Conservation (phyloP, 2,888 invertebrate species). For the Spatulosminthurus flaviceps region DNA sequence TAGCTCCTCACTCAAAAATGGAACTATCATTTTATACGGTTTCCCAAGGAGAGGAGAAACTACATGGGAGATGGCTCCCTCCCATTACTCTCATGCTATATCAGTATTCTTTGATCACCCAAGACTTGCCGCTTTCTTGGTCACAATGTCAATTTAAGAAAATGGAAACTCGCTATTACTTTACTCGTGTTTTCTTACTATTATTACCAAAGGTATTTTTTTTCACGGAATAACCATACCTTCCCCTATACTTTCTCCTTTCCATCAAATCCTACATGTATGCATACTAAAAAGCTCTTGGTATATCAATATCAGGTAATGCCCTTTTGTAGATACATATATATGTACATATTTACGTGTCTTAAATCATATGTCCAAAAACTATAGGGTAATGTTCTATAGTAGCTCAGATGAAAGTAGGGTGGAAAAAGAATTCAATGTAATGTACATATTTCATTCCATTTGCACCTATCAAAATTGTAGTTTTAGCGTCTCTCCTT, state of each 20-base stretch:
- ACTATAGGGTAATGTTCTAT: too few species aligned
- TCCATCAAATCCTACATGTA: not conserved
- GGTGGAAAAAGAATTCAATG: too few species aligned
- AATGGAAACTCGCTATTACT: slow-evolving; percentile 48
- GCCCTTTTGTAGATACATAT: too few species aligned
- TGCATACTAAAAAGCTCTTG: not conserved
- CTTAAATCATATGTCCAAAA: too few species aligned
- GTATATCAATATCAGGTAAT: too few species aligned
- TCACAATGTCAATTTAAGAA: slow-evolving; percentile 36
- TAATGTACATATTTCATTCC: too few species aligned
- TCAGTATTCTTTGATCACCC: slow-evolving; percentile 30
- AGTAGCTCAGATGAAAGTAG: too few species aligned
- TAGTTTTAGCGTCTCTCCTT: not conserved
- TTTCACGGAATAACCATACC: slow-evolving; percentile 10
- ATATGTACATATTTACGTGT: too few species aligned
- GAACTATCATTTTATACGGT: not conserved
- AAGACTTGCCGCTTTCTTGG: slow-evolving; percentile 23
- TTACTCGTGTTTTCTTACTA: slow-evolving; percentile 40
- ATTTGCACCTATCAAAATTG: too few species aligned
- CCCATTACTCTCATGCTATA: not conserved
- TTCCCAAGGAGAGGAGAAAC: not conserved
- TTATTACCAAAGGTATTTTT: slow-evolving; percentile 29
- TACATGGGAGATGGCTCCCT: slow-evolving; percentile 16
- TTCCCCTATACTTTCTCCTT: slow-evolving; percentile 2
- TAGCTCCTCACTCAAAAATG: not conserved